phyloP scores from a whole-genome alignment of 2,113 vertebrate genomes.

The Cairina moschata region DNA sequence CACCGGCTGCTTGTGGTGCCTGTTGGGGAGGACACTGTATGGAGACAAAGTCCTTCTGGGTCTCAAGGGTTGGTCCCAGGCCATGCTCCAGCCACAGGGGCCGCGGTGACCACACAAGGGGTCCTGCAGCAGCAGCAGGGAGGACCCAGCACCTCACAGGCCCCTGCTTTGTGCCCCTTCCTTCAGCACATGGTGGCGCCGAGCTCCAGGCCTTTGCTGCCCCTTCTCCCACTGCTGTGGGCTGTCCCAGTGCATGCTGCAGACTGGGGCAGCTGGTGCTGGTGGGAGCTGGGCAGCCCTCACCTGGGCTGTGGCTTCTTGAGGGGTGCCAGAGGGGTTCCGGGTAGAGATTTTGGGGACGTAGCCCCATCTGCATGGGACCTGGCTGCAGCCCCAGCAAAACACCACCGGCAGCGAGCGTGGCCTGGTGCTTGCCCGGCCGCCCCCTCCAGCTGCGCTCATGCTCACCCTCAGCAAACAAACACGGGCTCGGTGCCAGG shows the following conservation, averaged over 20 bases:
- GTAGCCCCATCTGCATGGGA: neutral
- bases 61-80: neutral
- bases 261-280: neutral
- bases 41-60: neutral
- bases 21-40: neutral
- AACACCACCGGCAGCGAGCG: neutral
- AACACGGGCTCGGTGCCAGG: rapidly evolving
- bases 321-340: neutral
- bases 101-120: neutral
- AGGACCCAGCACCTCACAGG: neutral
- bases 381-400: neutral
- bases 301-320: neutral
- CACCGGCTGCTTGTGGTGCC: neutral
- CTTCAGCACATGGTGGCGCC: neutral
- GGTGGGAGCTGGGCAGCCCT: neutral
- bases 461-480: neutral
- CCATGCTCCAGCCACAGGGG: neutral
- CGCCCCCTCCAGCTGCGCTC: neutral
- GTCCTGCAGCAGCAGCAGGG: neutral
- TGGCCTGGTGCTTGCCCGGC: rapidly evolving
- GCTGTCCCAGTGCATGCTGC: neutral
- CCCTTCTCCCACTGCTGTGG: neutral
- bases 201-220: rapidly evolving
- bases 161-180: neutral
- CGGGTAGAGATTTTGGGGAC: neutral